These are phyloP conservation scores for Carduelis carduelis DNA, from an alignment of 2,797 vertebrate genomes.

Conservation along the genomic window DNA sequence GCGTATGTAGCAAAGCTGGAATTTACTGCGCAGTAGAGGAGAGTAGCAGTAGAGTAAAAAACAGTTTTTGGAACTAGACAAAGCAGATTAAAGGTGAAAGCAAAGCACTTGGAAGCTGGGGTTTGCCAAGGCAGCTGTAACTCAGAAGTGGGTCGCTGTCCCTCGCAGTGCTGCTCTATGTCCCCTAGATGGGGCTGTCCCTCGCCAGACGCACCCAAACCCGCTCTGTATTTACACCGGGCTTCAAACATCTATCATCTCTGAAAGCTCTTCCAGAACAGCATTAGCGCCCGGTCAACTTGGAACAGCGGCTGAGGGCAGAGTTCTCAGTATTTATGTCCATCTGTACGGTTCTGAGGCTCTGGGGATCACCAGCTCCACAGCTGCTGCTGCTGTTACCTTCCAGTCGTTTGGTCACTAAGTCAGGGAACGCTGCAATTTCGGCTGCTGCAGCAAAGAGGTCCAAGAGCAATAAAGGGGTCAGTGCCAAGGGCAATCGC, in stretches of 20 bases:
- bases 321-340: neutral
- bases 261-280: neutral
- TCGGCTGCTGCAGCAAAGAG: neutral
- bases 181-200: constrained; percentile 32
- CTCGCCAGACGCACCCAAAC: neutral
- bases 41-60: neutral
- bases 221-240: neutral
- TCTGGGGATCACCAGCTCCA: neutral
- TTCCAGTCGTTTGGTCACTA: neutral
- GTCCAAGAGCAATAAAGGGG: neutral
- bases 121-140: neutral
- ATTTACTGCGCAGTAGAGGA: neutral
- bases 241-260: neutral
- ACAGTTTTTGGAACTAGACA: neutral
- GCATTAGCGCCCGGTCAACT: neutral
- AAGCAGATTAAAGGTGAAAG: neutral
- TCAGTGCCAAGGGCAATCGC: neutral
- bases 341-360: neutral
- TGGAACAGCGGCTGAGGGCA: neutral
- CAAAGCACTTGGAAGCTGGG: neutral
- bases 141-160: rapidly evolving
- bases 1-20: neutral
- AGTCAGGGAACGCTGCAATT: neutral
- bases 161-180: neutral
- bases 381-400: neutral